A percentile compares a stretch with the other conserved stretches of the same genome.
phyloP scores from a whole-genome alignment of 2,888 invertebrate species.

The Lordiphosa fenestrarum region DNA sequence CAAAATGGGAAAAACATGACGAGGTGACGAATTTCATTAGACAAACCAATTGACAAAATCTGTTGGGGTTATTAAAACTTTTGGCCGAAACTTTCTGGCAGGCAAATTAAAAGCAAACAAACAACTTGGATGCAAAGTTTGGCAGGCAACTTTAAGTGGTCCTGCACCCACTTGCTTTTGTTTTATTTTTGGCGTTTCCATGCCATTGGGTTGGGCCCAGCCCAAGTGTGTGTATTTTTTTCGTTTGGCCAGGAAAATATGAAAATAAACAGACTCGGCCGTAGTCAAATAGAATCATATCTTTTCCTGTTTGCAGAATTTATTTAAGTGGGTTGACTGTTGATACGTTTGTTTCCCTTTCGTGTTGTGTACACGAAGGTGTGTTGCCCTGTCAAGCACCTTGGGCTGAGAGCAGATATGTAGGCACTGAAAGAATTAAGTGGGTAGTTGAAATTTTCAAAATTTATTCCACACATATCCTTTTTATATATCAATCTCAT shows the following conservation, averaged over 20 bases:
- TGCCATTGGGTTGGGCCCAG: conserved; percentile 28
- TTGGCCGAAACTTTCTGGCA: conserved; percentile 48
- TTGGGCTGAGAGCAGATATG: conserved; percentile 12
- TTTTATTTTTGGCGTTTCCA: conserved; percentile 19
- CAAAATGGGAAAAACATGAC: conserved; percentile 33
- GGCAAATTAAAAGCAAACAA: conserved; percentile 40
- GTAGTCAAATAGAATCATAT: conserved; percentile 40
- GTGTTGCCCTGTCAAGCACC: conserved; percentile 32
- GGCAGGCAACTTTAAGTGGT: conserved; percentile 34
- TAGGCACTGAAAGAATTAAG: conserved; percentile 36
- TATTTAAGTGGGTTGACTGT: conserved; percentile 27
- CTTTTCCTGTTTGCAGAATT: conserved; percentile 33
- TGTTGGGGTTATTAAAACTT: conserved; percentile 61
- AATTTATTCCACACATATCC: no score
- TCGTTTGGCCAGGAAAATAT: conserved; percentile 41
- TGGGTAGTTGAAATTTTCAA: no score
- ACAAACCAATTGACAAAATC: conserved; percentile 42
- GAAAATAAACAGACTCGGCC: conserved; percentile 46
- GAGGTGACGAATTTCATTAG: conserved; percentile 62
- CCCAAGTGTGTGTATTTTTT: conserved; percentile 40
- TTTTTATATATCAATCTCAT: no score
- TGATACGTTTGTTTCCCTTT: conserved; percentile 44
- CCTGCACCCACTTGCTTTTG: conserved; percentile 11
- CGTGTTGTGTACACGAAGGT: conserved; percentile 40
- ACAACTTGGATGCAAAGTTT: conserved; percentile 7